These are phyloP conservation scores for Protonibea diacanthus DNA, from an alignment of 2,797 vertebrate species.

Conservation along the genomic window DNA sequence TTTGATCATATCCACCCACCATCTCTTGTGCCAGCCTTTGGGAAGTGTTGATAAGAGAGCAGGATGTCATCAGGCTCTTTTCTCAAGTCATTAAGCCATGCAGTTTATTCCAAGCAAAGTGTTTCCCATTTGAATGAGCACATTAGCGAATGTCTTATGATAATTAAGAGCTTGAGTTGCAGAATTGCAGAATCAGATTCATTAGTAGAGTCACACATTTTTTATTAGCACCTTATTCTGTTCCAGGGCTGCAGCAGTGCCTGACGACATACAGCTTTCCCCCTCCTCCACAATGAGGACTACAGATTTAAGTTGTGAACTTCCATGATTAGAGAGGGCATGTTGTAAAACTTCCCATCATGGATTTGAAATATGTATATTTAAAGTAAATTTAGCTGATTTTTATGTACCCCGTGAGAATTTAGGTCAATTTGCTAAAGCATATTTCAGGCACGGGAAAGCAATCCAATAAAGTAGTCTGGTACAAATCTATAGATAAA, in stretches of 20 bases:
- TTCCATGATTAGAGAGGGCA: conserved; percentile 47
- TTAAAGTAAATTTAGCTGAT: conserved; percentile 77
- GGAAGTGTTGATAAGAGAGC: conserved; percentile 82
- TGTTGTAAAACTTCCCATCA: conserved; percentile 59
- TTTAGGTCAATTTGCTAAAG: conserved; percentile 79
- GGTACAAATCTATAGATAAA: conserved; percentile 85
- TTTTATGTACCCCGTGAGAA: conserved; percentile 71
- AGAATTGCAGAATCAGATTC: conserved; percentile 85
- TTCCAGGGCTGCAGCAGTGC: conserved; percentile 77
- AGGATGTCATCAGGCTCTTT: conserved; percentile 84
- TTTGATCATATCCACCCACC: conserved; percentile 79
- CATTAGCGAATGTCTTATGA: conserved; percentile 86
- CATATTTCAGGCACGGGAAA: conserved; percentile 81
- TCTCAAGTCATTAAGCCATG: conserved; percentile 86
- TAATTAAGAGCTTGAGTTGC: conserved; percentile 88
- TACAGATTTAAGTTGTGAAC: conserved; percentile 56
- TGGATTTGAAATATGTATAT: conserved; percentile 59
- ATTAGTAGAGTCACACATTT: conserved; percentile 87
- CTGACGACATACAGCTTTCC: conserved; percentile 69
- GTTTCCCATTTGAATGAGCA: conserved; percentile 83
- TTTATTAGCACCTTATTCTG: conserved; percentile 86
- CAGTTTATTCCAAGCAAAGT: conserved; percentile 85
- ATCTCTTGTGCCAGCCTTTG: conserved; percentile 71
- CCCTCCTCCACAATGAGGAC: conserved; percentile 56
- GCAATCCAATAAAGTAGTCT: conserved; percentile 84